phyloP scores from a whole-genome alignment of 2,797 vertebrate species.

The Hyperoplus immaculatus region DNA sequence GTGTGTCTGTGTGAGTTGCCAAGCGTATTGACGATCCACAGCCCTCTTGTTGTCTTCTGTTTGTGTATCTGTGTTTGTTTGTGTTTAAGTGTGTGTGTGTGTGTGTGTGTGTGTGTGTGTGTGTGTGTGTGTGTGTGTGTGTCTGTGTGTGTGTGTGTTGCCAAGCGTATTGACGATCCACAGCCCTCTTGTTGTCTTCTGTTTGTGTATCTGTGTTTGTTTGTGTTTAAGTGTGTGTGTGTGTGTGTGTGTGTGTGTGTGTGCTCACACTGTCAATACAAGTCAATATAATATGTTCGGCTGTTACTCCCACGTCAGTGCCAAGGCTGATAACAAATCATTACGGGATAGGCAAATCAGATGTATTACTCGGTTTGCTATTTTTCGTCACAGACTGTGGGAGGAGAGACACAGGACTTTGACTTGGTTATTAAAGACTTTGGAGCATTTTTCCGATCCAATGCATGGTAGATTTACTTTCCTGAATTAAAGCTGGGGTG shows the following conservation, averaged over 20 bases:
- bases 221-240: not conserved
- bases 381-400: conserved; percentile 5
- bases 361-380: conserved; percentile 15
- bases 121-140: not conserved
- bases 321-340: conserved; percentile 27
- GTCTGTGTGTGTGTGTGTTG: conserved; percentile 1
- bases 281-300: conserved; percentile 31
- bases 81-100: not conserved
- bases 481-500: too few relatives aligned
- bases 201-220: conserved; percentile 10
- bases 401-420: not conserved
- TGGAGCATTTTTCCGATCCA: too few relatives aligned
- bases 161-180: too few relatives aligned
- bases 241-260: conserved; percentile 10
- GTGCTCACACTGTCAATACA: conserved; percentile 1
- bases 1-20: not conserved
- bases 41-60: too few relatives aligned
- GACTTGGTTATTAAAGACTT: not conserved
- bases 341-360: conserved; percentile 25
- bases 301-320: conserved; percentile 30
- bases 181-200: too few relatives aligned
- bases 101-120: not conserved
- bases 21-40: not conserved
- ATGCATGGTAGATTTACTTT: too few relatives aligned
- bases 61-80: too few relatives aligned